A percentile compares a stretch with the other conserved stretches of the same genome.
Evolutionary conservation across 2,113 vertebrate genomes (phyloP).

Genomic region (Elanus axillaris): DNA sequence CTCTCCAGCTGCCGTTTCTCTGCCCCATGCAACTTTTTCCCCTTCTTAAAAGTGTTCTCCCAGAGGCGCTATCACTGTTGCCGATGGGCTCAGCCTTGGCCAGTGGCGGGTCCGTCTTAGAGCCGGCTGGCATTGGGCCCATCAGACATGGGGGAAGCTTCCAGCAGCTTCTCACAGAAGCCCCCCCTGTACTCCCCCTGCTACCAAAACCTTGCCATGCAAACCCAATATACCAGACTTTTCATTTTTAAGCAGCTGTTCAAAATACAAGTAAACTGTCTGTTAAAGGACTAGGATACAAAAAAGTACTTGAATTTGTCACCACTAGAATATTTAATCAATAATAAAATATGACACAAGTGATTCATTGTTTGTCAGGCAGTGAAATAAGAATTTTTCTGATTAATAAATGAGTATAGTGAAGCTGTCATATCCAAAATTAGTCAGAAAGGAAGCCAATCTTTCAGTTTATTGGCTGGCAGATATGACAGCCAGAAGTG

Average conservation of each 20-base stretch:
- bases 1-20: neutral
- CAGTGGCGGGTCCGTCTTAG: accelerated
- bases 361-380: neutral
- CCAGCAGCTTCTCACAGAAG: too few relatives aligned
- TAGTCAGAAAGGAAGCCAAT: neutral
- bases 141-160: accelerated
- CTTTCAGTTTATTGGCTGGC: neutral
- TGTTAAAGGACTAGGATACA: neutral
- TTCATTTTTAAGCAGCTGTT: constrained; percentile 19
- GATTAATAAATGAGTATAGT: neutral
- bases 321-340: neutral
- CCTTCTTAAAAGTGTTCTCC: neutral
- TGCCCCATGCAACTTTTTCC: too few relatives aligned
- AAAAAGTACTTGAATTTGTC: neutral
- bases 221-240: neutral
- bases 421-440: neutral
- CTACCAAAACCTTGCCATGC: neutral
- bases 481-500: neutral
- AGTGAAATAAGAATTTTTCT: neutral
- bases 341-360: neutral
- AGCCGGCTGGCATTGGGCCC: neutral
- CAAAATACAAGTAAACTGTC: neutral
- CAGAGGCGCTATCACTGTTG: accelerated
- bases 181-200: accelerated
- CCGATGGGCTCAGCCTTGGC: neutral